phyloP scores from a whole-genome alignment of 2,113 vertebrate species.

The Chionis minor region DNA sequence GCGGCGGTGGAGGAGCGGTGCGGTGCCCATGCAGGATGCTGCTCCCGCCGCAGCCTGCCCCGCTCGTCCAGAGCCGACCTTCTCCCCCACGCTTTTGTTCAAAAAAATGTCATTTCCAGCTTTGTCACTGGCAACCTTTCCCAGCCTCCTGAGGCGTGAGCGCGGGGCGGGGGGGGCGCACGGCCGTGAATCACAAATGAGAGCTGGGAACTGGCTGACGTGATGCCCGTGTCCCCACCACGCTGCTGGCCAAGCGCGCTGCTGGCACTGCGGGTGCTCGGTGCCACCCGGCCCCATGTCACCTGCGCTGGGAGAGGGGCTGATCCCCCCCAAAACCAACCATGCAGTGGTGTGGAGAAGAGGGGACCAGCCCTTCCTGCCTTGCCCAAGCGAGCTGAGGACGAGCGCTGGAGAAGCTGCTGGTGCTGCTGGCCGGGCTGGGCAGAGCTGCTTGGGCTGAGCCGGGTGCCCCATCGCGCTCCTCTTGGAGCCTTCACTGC shows the following conservation, averaged over 20 bases:
- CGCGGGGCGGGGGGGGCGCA: fast-evolving
- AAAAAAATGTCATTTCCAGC: not conserved
- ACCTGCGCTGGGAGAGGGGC: not conserved
- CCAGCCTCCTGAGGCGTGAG: not conserved
- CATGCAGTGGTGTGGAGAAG: fast-evolving
- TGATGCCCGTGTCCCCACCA: fast-evolving
- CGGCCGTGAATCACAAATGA: not conserved
- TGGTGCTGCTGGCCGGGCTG: not conserved
- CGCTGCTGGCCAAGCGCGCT: fast-evolving
- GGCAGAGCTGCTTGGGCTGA: not conserved
- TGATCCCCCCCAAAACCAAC: too few species aligned
- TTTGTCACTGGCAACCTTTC: not conserved
- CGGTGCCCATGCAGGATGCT: fast-evolving
- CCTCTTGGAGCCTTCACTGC: not conserved
- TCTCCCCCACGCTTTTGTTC: not conserved
- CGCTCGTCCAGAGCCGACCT: not conserved
- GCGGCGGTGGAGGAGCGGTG: too few species aligned
- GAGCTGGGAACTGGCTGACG: not conserved
- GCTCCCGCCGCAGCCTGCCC: fast-evolving
- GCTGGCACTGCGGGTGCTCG: not conserved
- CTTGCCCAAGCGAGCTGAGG: not conserved
- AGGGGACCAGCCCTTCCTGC: not conserved
- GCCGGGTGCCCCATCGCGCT: not conserved
- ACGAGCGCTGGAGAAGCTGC: not conserved
- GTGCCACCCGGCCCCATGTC: fast-evolving